Evolutionary conservation across 2,888 invertebrate species (phyloP), one percentile per base, ranked within the genome.

Genomic region (Clusia tigrina): DNA sequence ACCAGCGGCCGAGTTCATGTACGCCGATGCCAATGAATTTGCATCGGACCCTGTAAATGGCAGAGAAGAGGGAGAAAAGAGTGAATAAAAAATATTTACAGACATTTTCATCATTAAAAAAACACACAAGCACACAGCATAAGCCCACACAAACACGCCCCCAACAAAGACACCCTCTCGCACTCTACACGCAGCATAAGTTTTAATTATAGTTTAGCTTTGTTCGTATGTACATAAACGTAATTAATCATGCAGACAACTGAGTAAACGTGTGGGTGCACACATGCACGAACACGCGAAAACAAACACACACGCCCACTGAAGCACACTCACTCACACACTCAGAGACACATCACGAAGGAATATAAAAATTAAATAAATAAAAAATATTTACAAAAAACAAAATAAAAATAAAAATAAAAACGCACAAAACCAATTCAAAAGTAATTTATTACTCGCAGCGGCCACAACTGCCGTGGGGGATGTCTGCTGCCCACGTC

Each of bases 1-100:
- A 74, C 83, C 80, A 69, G 82, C 79, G 71, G 82, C 78, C 72
- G 83, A 74, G 73, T 88, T 87, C 73, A 88, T 87, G 81, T 88
- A 88, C 71, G 88, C 88, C 56, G 88, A 88, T 69, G 87, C 85
- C 71, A 89, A 81, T 67, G 87, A 86, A 83, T 87, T 88, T 62
- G 84, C 78, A 78, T 84, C 83, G 25, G 83, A 77, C 81, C 81
- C 81, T 81, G 54, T 32, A 52, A 53, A 53, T 18, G 59, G 54
- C 6, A 42, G n/a, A 51, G 38, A 15, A 18, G 54, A 61, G 24
- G 51, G 24, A 46, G 32, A 60, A 65, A 60, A 62, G 46, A 63
- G 51, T 32, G 15, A 22, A 48, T 48, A 20, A 48, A 15, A 48
- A 48, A 9, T 18, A 48, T 5, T 48, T 32, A 12, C 12, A 9